Evolutionary conservation across 2,797 vertebrate genomes (phyloP).

Genomic region (Danio kyathit): DNA sequence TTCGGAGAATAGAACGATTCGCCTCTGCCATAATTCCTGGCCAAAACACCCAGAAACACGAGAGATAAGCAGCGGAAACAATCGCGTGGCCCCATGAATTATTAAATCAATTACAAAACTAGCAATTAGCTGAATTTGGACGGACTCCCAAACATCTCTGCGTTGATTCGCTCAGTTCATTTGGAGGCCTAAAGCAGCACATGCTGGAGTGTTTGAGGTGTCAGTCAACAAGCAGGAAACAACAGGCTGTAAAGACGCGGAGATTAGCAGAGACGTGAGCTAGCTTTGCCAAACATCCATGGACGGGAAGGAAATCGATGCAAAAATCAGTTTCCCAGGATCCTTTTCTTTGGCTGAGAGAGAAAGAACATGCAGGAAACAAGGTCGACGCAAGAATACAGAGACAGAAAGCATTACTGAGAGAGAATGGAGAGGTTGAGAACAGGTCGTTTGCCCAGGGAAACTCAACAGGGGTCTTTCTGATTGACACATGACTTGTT

Average conservation of each 20-base stretch:
- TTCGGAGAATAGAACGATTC: not conserved
- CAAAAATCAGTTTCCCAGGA: conserved; percentile 32
- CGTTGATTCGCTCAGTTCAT: not conserved
- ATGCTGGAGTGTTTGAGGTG: conserved; percentile 5
- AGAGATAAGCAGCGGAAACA: not conserved
- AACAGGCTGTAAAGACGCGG: not conserved
- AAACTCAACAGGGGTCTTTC: not conserved
- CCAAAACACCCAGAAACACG: not conserved
- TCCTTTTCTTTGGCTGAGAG: not conserved
- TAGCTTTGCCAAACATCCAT: conserved; percentile 7
- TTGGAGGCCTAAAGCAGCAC: not conserved
- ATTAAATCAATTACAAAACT: conserved; percentile 12
- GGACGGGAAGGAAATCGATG: not conserved
- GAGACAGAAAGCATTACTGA: not conserved
- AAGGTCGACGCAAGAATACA: not conserved
- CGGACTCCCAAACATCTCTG: not conserved
- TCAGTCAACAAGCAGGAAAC: not conserved
- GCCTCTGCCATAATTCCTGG: not conserved
- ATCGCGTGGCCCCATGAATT: not conserved
- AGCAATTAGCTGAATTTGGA: conserved; percentile 14
- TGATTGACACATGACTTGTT: not conserved
- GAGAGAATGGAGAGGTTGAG: not conserved
- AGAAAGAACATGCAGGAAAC: not conserved
- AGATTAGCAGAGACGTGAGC: conserved; percentile 22
- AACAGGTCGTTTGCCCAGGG: not conserved